A percentile compares a stretch with the other conserved stretches of the same genome.
phyloP scores from a whole-genome alignment of 2,113 vertebrate genomes.

The Motacilla tschutschensis region DNA sequence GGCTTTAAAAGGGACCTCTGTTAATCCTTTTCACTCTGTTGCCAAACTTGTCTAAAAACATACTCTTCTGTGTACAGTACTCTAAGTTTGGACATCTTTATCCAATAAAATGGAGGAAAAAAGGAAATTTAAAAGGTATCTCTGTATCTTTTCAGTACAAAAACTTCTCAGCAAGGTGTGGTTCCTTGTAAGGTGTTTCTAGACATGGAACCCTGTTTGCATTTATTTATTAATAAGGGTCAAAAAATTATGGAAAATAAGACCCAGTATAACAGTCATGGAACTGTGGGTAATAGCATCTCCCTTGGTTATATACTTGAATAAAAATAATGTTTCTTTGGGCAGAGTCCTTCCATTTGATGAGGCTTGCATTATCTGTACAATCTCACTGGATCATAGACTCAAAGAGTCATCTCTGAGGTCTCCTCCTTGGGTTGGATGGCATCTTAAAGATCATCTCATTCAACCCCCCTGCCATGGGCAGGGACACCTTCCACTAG shows the following conservation, averaged over 20 bases:
- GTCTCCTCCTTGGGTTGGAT: not conserved
- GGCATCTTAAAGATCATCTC: not conserved
- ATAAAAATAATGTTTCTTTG: not conserved
- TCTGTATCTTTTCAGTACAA: not conserved
- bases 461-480: not conserved
- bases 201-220: not conserved
- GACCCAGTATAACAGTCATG: not conserved
- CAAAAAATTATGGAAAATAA: not conserved
- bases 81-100: not conserved
- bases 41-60: not conserved
- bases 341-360: not conserved
- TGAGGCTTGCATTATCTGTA: fast-evolving
- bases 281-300: not conserved
- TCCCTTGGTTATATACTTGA: not conserved
- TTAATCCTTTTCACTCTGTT: not conserved
- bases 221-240: not conserved
- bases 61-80: not conserved
- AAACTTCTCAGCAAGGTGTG: not conserved
- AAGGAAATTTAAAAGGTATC: not conserved
- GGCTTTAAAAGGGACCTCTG: not conserved
- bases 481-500: not conserved
- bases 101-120: not conserved
- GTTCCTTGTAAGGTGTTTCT: not conserved
- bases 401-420: not conserved
- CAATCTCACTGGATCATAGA: not conserved